Conservation (phyloP, 2,113 vertebrate species). For the Orthochromis malagaraziensis region DNA sequence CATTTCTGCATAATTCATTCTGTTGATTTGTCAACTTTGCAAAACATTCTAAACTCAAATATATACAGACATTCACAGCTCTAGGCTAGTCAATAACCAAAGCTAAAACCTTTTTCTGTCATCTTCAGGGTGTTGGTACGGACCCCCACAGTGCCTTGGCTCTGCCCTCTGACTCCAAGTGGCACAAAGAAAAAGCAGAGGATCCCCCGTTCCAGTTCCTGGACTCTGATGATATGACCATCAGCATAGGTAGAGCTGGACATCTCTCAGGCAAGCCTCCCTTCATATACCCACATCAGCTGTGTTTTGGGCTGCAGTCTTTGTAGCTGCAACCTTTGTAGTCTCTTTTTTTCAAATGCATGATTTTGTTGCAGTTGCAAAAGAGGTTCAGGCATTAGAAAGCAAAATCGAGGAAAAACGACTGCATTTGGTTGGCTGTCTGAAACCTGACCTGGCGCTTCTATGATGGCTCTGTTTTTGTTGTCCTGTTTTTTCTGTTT, state of each 20-base stretch:
- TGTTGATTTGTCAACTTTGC: not conserved
- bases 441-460: not conserved
- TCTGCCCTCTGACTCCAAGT: conserved; percentile 58
- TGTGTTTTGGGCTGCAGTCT: not conserved
- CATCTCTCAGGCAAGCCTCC: conserved; percentile 87
- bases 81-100: not conserved
- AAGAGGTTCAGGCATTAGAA: not conserved
- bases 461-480: conserved; percentile 36
- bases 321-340: not conserved
- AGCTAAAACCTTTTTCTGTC: not conserved
- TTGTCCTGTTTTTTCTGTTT: not conserved
- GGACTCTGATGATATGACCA: conserved; percentile 74
- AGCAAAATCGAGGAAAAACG: fast-evolving
- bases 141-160: conserved; percentile 75
- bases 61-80: not conserved
- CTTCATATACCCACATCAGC: conserved; percentile 71
- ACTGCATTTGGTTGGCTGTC: not conserved
- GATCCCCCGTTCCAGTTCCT: conserved; percentile 22
- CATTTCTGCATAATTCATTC: not conserved
- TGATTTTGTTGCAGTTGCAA: not conserved
- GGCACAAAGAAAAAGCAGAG: conserved; percentile 72
- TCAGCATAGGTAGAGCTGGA: conserved; percentile 92
- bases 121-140: conserved; percentile 73
- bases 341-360: not conserved
- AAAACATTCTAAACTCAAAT: not conserved